phyloP scores from a whole-genome alignment of 2,888 invertebrate genomes.

The Homarus gammarus region DNA sequence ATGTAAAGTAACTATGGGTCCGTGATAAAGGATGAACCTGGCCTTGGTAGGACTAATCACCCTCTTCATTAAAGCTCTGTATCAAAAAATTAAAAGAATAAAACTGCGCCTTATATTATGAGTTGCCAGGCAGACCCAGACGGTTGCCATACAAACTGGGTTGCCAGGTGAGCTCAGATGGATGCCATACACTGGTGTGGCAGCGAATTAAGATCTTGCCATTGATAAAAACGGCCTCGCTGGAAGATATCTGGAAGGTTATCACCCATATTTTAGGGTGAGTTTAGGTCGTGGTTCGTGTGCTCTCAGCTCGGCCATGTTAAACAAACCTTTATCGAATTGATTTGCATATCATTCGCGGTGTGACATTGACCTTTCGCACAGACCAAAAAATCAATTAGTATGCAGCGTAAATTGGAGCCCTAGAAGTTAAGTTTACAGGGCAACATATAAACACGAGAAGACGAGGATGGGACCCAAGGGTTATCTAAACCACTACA shows the following conservation, averaged over 20 bases:
- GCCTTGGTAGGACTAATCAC: no score
- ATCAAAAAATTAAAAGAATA: no score
- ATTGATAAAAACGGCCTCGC: constrained; percentile 30
- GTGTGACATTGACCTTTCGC: constrained; percentile 55
- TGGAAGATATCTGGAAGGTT: constrained; percentile 1
- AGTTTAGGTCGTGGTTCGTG: constrained; percentile 6
- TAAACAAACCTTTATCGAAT: constrained; percentile 53
- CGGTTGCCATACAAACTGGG: no score
- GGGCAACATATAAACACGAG: not conserved
- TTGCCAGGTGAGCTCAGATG: not conserved
- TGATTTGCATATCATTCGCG: constrained; percentile 47
- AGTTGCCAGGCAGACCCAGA: no score
- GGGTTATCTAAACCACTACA: not conserved
- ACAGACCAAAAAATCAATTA: constrained; percentile 49
- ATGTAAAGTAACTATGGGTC: no score
- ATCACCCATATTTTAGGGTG: not conserved
- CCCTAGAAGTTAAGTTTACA: not conserved
- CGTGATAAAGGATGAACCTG: no score
- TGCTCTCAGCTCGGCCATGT: constrained; percentile 24
- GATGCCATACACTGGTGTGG: constrained; percentile 38
- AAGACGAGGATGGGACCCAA: not conserved
- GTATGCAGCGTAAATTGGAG: constrained; percentile 24
- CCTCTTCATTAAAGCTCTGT: no score
- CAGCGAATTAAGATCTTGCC: constrained; percentile 49
- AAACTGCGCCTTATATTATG: no score